Evolutionary conservation across 2,113 vertebrate species (phyloP).

Genomic region (Ophiodon elongatus): DNA sequence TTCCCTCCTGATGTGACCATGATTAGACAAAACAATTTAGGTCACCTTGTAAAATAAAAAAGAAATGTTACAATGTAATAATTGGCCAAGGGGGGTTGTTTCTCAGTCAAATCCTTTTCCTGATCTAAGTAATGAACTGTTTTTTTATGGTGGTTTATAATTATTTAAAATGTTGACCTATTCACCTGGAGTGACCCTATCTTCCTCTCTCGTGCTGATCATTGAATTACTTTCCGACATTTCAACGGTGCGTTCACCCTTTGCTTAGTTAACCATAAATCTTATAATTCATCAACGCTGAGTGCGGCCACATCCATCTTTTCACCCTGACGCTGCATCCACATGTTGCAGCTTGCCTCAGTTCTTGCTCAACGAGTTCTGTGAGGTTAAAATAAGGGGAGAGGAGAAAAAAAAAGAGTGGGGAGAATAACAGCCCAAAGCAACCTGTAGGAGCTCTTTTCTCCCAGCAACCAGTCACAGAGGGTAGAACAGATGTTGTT

Average conservation of each 20-base stretch:
- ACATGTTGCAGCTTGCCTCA: slow-evolving; percentile 77
- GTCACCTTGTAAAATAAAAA: neutral
- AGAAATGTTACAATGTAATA: neutral
- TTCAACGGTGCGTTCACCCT: slow-evolving; percentile 13
- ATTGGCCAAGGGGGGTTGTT: neutral
- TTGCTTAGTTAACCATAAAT: slow-evolving; percentile 57
- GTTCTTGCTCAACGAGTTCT: slow-evolving; percentile 78
- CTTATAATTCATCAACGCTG: slow-evolving; percentile 32
- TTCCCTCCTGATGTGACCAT: neutral
- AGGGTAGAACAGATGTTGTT: slow-evolving; percentile 37
- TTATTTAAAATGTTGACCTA: neutral
- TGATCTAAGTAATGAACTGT: neutral
- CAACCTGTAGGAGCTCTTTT: neutral
- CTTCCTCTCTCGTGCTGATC: slow-evolving; percentile 2
- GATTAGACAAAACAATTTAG: neutral
- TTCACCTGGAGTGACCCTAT: neutral
- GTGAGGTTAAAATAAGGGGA: slow-evolving; percentile 53
- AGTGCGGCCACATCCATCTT: slow-evolving; percentile 45
- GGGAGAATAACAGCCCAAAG: slow-evolving; percentile 49
- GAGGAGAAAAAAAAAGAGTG: neutral
- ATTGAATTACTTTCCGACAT: slow-evolving; percentile 48
- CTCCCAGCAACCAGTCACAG: slow-evolving; percentile 21
- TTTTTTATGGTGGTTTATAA: neutral
- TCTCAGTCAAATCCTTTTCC: neutral
- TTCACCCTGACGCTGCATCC: slow-evolving; percentile 39